A percentile compares a stretch with the other conserved stretches of the same genome.
phyloP scores from a whole-genome alignment of 1,140 invertebrate species.

The Eubasilissa regina region DNA sequence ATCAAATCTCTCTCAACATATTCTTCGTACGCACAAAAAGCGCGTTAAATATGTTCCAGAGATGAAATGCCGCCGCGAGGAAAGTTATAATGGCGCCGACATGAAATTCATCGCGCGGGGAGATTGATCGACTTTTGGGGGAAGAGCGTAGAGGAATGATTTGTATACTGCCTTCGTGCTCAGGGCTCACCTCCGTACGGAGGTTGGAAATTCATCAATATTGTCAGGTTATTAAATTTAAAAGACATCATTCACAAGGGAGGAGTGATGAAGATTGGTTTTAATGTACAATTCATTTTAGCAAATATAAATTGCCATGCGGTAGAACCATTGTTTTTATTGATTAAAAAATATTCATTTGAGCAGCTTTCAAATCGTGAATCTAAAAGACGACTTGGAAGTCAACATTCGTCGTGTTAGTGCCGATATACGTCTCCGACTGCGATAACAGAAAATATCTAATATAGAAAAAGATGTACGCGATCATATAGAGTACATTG shows the following conservation, averaged over 20 bases:
- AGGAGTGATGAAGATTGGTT: constrained; percentile 5
- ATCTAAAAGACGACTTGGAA: no score
- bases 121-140: constrained; percentile 36
- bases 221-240: constrained; percentile 24
- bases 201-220: constrained; percentile 9
- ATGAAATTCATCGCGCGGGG: constrained; percentile 36
- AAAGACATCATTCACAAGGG: not conserved
- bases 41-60: constrained; percentile 28
- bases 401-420: no score
- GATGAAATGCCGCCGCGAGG: constrained; percentile 29
- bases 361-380: no score
- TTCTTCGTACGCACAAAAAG: constrained; percentile 26
- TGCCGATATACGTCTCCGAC: no score
- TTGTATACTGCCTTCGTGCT: not conserved
- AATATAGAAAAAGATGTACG: no score
- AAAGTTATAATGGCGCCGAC: constrained; percentile 11
- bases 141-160: constrained; percentile 13
- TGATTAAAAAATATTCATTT: no score
- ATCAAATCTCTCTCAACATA: not conserved
- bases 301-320: no score
- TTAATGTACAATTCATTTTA: not conserved
- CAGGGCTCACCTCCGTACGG: not conserved
- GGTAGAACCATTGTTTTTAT: no score
- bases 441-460: no score
- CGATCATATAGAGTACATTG: no score